phyloP scores from a whole-genome alignment of 2,888 invertebrate genomes.

The Eulithis prunata region DNA sequence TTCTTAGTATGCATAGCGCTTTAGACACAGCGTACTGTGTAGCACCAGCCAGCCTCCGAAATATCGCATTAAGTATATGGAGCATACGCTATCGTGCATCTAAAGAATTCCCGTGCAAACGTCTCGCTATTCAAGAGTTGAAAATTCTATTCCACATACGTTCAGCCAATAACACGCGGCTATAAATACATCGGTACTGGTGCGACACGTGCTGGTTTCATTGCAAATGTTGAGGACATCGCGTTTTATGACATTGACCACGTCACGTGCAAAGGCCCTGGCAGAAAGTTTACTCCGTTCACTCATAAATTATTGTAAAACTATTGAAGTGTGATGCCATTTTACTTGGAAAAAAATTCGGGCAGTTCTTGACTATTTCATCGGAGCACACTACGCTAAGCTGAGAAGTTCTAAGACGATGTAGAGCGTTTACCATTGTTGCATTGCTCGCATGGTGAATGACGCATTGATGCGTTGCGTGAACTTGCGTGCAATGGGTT shows the following conservation, averaged over 20 bases:
- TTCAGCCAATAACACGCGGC: conserved; percentile 19
- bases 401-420: no score
- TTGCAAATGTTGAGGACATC: conserved; percentile 27
- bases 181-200: conserved; percentile 22
- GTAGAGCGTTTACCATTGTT: no score
- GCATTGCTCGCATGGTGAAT: no score
- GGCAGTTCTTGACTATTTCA: no score
- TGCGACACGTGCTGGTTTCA: conserved; percentile 21
- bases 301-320: not conserved
- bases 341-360: not conserved
- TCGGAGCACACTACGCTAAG: no score
- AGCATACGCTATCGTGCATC: not conserved
- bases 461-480: no score
- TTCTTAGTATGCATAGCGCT: not conserved
- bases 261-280: conserved; percentile 12
- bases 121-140: conserved; percentile 13
- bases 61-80: conserved; percentile 11
- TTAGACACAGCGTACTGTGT: not conserved
- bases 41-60: not conserved
- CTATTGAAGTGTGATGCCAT: not conserved
- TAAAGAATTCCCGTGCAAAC: conserved; percentile 10
- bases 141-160: conserved; percentile 26
- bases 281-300: conserved; percentile 1
- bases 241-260: conserved; percentile 20
- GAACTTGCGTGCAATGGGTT: no score